Base-by-base conservation (phyloP, 2,888 invertebrate species). In the Drosophila ochracea region DNA sequence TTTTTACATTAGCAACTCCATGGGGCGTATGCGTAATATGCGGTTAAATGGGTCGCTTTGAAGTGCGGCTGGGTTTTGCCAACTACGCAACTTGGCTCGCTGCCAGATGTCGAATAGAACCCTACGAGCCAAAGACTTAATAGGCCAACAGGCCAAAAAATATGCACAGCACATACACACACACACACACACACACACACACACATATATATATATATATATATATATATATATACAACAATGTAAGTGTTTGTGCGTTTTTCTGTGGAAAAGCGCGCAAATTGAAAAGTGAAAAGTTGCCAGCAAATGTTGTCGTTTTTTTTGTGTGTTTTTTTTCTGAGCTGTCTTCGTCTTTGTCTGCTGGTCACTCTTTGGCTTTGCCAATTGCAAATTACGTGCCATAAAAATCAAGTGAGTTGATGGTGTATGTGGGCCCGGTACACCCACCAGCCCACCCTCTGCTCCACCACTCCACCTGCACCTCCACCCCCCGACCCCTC, bases 201-300 rank as follows among this genome's bases (percentile, higher is more conserved):
- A 43, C 16, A 19, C 16, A 30, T 0, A 41, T 21, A 62, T 25
- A 37, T 43, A 49, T 3, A 25, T 4, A 43, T n/a, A 35, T 35
- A 13, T 19, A 39, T 39, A 41, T 47, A 47, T 21, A 25, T 25
- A 25, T 25, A 1, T 25, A 1, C 28, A 25, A 35, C 30, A 58
- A 10, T 13, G 13, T 67, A 19, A 19, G 10, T 19, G 33, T 11
- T 3, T 37, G 33, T 35, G 4, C 6, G 16, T 16, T 54, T n/a
- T 55, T 31, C 52, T 61, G 7, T 73, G 79, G 90, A 90, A 86
- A 86, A 91, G 47, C 47, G 89, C 71, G 80, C 82, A 89, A 89
- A 91, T 89, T 92, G 91, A 91, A 91, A 91, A 91, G 92, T 92
- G 92, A 92, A 91, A 91, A 91, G 92, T 84, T 91, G 80, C 73